Percentiles rank a stretch among this genome's conserved stretches.
Evolutionary conservation across 2,888 invertebrate genomes (phyloP).

Genomic region (Gymnosoma rotundatum): DNA sequence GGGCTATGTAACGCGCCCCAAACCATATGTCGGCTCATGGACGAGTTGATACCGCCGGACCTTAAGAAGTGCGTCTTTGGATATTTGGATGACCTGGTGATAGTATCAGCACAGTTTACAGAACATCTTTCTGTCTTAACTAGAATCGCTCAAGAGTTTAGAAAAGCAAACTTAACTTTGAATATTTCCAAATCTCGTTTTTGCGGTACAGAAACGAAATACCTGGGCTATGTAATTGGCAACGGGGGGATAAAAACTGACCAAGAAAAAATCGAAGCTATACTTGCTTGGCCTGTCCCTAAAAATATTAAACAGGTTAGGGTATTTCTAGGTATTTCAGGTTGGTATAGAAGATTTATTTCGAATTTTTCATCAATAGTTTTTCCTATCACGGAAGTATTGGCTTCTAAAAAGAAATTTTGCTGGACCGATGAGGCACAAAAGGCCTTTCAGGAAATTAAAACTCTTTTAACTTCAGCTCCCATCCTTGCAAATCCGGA

Average conservation of each 20-base stretch:
- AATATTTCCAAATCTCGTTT: conserved; percentile 4
- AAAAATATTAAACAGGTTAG: neutral
- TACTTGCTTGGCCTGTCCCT: neutral
- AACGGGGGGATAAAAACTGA: neutral
- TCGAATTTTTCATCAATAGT: neutral
- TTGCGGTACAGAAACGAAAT: neutral
- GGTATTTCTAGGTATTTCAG: neutral
- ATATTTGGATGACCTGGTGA: conserved; percentile 46
- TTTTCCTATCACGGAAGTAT: neutral
- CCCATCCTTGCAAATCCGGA: neutral
- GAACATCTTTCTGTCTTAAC: neutral
- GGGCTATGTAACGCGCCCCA: too few relatives aligned
- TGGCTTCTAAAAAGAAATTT: neutral
- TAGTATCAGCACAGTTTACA: conserved; percentile 2
- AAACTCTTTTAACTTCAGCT: neutral
- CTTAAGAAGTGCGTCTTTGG: conserved; percentile 23
- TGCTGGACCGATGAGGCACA: neutral
- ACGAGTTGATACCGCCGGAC: too few relatives aligned
- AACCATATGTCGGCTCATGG: too few relatives aligned
- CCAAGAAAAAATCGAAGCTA: neutral
- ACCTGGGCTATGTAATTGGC: neutral
- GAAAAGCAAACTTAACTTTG: neutral
- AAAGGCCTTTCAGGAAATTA: neutral
- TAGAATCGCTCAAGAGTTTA: neutral
- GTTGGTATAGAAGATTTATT: neutral